Evolutionary conservation across 2,888 invertebrate species (phyloP).

Genomic region (Lithophane socia): DNA sequence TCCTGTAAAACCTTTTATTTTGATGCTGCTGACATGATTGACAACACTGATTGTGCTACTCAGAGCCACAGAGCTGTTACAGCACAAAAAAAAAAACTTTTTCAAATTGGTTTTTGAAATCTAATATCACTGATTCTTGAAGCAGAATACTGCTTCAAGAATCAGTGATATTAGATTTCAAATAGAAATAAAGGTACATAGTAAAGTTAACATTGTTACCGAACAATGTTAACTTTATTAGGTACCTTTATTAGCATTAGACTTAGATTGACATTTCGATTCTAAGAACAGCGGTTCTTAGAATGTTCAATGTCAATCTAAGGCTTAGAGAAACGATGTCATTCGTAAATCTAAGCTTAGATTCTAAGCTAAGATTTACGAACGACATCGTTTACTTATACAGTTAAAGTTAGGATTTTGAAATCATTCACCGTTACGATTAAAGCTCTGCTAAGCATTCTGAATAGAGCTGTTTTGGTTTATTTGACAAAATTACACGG

Average conservation of each 20-base stretch:
- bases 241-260: too few relatives aligned
- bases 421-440: not conserved
- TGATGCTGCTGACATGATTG: not conserved
- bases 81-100: too few relatives aligned
- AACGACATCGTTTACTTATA: not conserved
- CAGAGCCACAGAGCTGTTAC: too few relatives aligned
- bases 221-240: too few relatives aligned
- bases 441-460: not conserved
- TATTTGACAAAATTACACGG: slow-evolving; percentile 29
- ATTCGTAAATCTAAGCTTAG: too few relatives aligned
- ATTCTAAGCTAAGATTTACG: slow-evolving; percentile 14
- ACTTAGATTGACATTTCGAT: too few relatives aligned
- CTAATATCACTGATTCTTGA: too few relatives aligned
- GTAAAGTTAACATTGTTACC: slow-evolving; percentile 7
- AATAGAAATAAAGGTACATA: slow-evolving; percentile 7
- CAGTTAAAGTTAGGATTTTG: slow-evolving; percentile 1
- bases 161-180: not conserved
- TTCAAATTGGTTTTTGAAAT: not conserved
- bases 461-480: slow-evolving; percentile 15
- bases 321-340: too few relatives aligned
- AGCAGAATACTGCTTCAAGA: not conserved
- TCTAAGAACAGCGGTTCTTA: not conserved
- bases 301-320: slow-evolving; percentile 15
- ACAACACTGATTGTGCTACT: too few relatives aligned
- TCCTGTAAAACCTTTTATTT: not conserved